These are phyloP conservation scores for Drosophila ercepeae DNA, from an alignment of 1,140 invertebrate genomes.

Conservation along the genomic window DNA sequence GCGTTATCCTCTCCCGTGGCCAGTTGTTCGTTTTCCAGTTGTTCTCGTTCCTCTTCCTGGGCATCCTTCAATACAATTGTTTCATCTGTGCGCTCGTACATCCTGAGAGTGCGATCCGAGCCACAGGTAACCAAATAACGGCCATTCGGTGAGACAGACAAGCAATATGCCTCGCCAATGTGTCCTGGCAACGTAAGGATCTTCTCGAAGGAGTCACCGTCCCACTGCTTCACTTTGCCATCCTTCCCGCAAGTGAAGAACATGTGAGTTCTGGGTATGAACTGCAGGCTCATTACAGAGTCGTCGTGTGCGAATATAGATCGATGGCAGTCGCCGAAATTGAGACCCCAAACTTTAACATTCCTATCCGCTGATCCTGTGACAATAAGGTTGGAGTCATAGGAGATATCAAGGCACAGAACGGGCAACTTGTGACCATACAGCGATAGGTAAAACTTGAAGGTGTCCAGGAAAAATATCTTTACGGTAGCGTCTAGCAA, in stretches of 20 bases:
- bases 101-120: conserved; percentile 93
- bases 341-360: conserved; percentile 99
- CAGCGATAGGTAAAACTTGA: conserved; percentile 98
- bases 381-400: conserved; percentile 94
- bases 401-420: conserved; percentile 96
- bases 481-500: conserved; percentile 97
- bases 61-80: conserved; percentile 96
- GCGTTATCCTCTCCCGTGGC: conserved; percentile 89
- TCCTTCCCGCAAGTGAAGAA: conserved; percentile 97
- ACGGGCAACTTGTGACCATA: conserved; percentile 99
- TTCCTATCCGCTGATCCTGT: conserved; percentile 98
- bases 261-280: conserved; percentile 95
- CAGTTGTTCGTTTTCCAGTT: conserved; percentile 88
- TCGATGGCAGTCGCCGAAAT: conserved; percentile 98
- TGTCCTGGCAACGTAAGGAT: conserved; percentile 94
- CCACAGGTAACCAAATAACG: conserved; percentile 92
- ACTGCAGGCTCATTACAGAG: conserved; percentile 94
- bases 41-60: conserved; percentile 92
- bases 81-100: conserved; percentile 95
- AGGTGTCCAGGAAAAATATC: conserved; percentile 96
- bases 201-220: conserved; percentile 96
- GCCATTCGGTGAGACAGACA: conserved; percentile 93
- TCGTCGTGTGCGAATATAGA: conserved; percentile 97
- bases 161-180: conserved; percentile 89
- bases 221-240: conserved; percentile 98